Evolutionary conservation across 2,113 vertebrate species (phyloP), one percentile per base, ranked within the genome.

Genomic region (Hippocampus guttulatus): DNA sequence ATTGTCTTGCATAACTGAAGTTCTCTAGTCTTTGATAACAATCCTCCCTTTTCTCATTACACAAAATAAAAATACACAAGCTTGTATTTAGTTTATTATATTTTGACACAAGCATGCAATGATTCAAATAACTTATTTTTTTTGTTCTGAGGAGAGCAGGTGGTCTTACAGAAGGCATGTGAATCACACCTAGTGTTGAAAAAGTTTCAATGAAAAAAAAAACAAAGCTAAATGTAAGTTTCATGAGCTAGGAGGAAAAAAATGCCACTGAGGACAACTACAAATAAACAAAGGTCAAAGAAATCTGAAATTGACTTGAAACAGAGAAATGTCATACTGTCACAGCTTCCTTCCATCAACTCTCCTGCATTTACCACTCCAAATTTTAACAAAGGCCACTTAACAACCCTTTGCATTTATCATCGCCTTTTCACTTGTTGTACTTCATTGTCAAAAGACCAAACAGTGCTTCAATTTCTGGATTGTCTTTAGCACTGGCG

Each of bases 41-140:
- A n/a, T 25, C 12, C 6, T 65, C 2, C n/a, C 33, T 40, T 20
- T 62, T n/a, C 3, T 40, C 38, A 65, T 45, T 1, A 23, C 62
- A 15, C 20, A 45, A 62, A 64, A 43, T 64, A 16, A 7, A 27
- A 60, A 60, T 16, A 57, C 23, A 3, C 5, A 33, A 1, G 5
- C 27, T 33, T 33, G 33, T 33, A 33, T 33, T 25, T 47, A 16
- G 3, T 45, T 33, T 62, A 5, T 65, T 47, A 47, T 16, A 15
- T 65, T 43, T 47, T 47, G 23, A 43, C n/a, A 27, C 14, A 16
- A 25, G 7, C 64, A 8, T 25, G 11, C 43, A 8, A 18, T 25
- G n/a, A 43, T 14, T 43, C 66, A 67, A 69, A 67, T 60, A 49
- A 64, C 3, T 72, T 51, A 33, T 6, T 49, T 71, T n/a, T 47